phyloP scores from a whole-genome alignment of 2,888 invertebrate genomes.

The Isoperla grammatica region DNA sequence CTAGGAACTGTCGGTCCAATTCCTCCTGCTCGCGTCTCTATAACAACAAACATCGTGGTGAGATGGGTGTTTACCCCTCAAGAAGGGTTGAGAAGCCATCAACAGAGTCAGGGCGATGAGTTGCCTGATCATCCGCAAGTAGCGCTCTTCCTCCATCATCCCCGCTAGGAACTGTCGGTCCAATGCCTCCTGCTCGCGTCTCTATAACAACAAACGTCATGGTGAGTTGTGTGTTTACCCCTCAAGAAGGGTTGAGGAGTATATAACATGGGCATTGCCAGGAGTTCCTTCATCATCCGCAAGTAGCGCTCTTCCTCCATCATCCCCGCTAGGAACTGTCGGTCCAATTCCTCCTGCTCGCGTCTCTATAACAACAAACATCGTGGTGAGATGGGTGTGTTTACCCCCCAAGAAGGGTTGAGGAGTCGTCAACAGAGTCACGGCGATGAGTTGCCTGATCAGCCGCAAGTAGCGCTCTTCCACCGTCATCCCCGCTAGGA shows the following conservation, averaged over 20 bases:
- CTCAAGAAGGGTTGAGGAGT: slow-evolving; percentile 21
- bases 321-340: slow-evolving; percentile 29
- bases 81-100: slow-evolving; percentile 17
- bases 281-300: slow-evolving; percentile 16
- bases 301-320: slow-evolving; percentile 31
- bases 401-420: too few relatives aligned
- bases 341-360: slow-evolving; percentile 31
- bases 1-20: slow-evolving; percentile 29
- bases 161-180: slow-evolving; percentile 30
- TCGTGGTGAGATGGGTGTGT: too few relatives aligned
- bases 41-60: too few relatives aligned
- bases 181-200: slow-evolving; percentile 30
- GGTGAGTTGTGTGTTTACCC: too few relatives aligned
- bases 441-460: slow-evolving; percentile 14
- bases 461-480: slow-evolving; percentile 26
- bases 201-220: too few relatives aligned
- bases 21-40: slow-evolving; percentile 30
- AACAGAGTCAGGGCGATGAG: slow-evolving; percentile 3
- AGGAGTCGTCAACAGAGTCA: background rate
- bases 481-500: slow-evolving; percentile 31
- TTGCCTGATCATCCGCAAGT: slow-evolving; percentile 14
- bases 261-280: background rate
- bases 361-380: slow-evolving; percentile 23
- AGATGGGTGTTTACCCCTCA: too few relatives aligned
- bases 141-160: slow-evolving; percentile 31